Conservation (phyloP, 2,888 invertebrate species). For the Cactoblastis cactorum region DNA sequence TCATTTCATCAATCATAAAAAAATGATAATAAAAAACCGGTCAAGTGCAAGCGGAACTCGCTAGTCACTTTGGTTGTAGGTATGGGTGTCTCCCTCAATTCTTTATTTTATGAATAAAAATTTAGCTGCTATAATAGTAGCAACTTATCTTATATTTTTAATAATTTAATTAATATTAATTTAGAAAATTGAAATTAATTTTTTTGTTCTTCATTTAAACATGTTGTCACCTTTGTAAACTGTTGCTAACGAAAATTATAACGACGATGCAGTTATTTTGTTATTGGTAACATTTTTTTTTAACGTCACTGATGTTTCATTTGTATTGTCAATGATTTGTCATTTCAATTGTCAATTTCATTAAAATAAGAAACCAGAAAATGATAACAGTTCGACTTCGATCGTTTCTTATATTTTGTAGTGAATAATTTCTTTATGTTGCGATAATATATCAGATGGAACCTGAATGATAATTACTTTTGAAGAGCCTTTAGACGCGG, state of each 20-base stretch:
- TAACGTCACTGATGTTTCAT: not conserved
- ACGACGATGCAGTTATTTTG: not conserved
- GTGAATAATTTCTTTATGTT: constrained; percentile 31
- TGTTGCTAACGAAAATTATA: not conserved
- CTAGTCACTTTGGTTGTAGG: no score
- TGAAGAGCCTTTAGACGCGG: constrained; percentile 45
- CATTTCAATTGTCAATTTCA: not conserved
- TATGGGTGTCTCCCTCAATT: no score
- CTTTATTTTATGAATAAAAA: no score
- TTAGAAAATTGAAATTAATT: no score
- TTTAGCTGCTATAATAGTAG: no score
- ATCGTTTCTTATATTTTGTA: constrained; percentile 12
- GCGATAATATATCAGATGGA: constrained; percentile 23
- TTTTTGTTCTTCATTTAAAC: no score
- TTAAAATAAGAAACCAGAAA: constrained; percentile 17
- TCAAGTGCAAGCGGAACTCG: no score
- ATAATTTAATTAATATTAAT: no score
- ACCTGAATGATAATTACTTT: constrained; percentile 37
- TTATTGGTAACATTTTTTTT: not conserved
- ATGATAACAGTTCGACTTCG: constrained; percentile 30
- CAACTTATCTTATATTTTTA: no score
- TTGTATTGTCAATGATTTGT: not conserved
- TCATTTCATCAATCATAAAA: no score
- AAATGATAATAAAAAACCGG: no score
- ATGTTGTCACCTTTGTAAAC: no score